Conservation (phyloP, 2,113 vertebrate genomes). For the Condylura cristata region DNA sequence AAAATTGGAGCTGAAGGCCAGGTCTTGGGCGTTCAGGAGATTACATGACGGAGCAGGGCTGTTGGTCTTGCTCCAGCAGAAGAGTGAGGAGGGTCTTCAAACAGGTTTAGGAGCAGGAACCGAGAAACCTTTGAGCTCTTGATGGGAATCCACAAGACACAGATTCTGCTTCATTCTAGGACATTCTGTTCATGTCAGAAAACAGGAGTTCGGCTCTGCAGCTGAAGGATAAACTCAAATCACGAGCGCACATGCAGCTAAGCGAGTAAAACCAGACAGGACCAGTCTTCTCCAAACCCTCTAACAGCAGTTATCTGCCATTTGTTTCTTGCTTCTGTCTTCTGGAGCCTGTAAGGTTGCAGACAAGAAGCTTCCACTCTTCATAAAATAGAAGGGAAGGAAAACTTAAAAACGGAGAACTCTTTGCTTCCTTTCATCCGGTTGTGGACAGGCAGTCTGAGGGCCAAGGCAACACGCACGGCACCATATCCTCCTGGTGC, state of each 20-base stretch:
- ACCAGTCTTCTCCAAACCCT: not conserved
- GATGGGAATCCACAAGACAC: not conserved
- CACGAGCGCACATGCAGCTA: not conserved
- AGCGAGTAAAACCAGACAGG: not conserved
- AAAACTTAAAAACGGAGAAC: not conserved
- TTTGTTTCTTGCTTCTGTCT: not conserved
- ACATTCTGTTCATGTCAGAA: not conserved
- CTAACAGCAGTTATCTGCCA: rapidly evolving
- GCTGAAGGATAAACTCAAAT: not conserved
- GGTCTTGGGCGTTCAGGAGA: not conserved
- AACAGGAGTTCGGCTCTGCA: rapidly evolving
- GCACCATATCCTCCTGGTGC: not conserved
- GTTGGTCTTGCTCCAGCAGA: not conserved
- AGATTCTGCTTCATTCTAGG: not conserved
- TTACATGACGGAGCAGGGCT: not conserved
- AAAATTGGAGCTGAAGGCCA: not conserved
- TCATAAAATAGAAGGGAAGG: not conserved
- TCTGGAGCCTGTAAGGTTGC: not conserved
- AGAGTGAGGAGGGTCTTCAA: not conserved
- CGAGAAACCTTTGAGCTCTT: not conserved
- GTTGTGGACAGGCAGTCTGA: not conserved
- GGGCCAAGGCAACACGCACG: not conserved
- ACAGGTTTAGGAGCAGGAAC: not conserved
- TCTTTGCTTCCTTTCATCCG: not conserved
- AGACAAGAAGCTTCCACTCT: not conserved